phyloP scores from a whole-genome alignment of 2,888 invertebrate species.

The Fragum fragum region DNA sequence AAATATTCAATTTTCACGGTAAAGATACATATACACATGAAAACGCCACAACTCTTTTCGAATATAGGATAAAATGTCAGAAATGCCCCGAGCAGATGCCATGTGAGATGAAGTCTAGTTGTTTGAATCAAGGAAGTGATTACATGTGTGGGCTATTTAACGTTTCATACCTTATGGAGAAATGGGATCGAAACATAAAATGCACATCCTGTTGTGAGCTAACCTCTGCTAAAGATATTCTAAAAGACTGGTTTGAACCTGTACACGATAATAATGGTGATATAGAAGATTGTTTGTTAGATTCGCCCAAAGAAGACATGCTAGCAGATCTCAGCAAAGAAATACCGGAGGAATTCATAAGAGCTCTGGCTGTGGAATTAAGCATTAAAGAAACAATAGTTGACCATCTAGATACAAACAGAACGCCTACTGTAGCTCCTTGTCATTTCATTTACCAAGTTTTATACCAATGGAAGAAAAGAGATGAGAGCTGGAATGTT shows the following conservation, averaged over 20 bases:
- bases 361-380: neutral
- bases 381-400: neutral
- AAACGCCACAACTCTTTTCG: neutral
- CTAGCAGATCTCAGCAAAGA: neutral
- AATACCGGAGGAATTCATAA: neutral
- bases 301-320: neutral
- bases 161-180: neutral
- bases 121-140: neutral
- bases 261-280: no score
- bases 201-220: neutral
- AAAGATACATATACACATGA: neutral
- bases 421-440: neutral
- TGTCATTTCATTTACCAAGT: neutral
- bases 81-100: neutral
- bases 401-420: neutral
- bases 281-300: neutral
- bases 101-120: neutral
- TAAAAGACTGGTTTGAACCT: neutral
- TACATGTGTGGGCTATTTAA: neutral
- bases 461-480: neutral
- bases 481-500: neutral
- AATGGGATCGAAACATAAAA: neutral
- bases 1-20: conserved; percentile 7
- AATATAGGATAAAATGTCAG: neutral
- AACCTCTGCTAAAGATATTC: neutral